Base-by-base conservation (phyloP, 2,113 vertebrate species). In the Recurvirostra avosetta region DNA sequence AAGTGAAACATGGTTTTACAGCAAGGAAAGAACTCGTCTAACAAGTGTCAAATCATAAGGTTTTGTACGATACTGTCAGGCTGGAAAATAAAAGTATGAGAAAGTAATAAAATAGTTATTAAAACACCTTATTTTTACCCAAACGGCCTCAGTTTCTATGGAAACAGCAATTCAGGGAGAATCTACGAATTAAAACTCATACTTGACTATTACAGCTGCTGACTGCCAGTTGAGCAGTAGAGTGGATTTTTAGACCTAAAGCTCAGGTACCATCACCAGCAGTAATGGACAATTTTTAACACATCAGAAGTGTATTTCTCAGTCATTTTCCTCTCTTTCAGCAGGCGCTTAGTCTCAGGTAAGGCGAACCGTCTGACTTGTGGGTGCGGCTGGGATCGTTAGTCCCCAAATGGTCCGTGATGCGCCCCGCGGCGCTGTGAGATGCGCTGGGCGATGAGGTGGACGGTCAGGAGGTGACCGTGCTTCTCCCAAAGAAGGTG, bases 141-240 rank as follows among this genome's bases (percentile, higher is more conserved):
- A 41, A 8, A 50, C 6, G 21, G 56, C 61, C 96, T 82, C 52
- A 8, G 97, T 98, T 98, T 49, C 98, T 61, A 96, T 97, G 96
- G 98, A 86, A 97, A 97, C 97, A 30, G 83, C 95, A 32, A 76
- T 74, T 95, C 61, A 65, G 63, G 63, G 84, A 94, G 52, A 56
- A 86, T n/a, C 88, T 50, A 9, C 52, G 82, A 90, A 71, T 89
- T 75, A 30, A 30, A 82, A 68, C 12, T 73, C 45, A 6, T 56
- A 11, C 50, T 7, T 16, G 15, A 41, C 22, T 90, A 2, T 41
- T 76, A 40, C 15, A 66, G 81, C 59, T 6, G 59, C 88, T 21
- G 49, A 12, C 70, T 77, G 56, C 55, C 20, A 19, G 18, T 15
- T 29, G 41, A 93, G 92, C 63, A 38, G 76, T 5, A 26, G 68